phyloP scores from a whole-genome alignment of 30 jellyfish, hydroid and myxozoan species.

The Pseudorhiza aurosa region DNA sequence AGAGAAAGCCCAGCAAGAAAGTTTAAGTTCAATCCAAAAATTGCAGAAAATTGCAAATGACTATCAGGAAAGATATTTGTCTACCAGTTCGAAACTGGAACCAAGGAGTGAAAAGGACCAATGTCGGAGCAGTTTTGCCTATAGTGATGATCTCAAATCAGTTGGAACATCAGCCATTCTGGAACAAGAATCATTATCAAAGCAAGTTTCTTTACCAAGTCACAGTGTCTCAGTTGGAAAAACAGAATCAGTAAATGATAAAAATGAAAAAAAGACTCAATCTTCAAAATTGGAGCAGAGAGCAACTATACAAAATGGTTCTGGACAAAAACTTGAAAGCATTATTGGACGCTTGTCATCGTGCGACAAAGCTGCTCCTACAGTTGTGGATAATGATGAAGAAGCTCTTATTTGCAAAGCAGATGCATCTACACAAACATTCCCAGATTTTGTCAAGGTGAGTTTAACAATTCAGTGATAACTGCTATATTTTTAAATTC shows the following conservation, averaged over 20 bases:
- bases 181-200: background rate
- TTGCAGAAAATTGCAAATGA: conserved; percentile 12
- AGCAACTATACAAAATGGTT: conserved; percentile 49
- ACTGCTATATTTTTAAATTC: too few species aligned
- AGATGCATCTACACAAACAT: conserved; percentile 69
- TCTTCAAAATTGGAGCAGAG: conserved; percentile 5
- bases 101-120: background rate
- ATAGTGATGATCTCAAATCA: background rate
- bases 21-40: conserved; percentile 10
- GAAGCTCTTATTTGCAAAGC: conserved; percentile 45
- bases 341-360: conserved; percentile 63
- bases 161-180: too few species aligned
- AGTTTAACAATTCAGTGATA: too few species aligned
- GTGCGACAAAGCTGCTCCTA: conserved; percentile 26
- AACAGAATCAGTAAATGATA: background rate
- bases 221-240: background rate
- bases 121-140: background rate
- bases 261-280: background rate
- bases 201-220: background rate
- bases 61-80: conserved; percentile 4
- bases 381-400: conserved; percentile 31
- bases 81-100: background rate
- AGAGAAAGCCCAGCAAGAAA: background rate
- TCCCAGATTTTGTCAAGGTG: conserved; percentile 69
- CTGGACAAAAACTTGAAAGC: conserved; percentile 68